Evolutionary conservation across 2,888 invertebrate species (phyloP).

Genomic region (Pteria penguin): DNA sequence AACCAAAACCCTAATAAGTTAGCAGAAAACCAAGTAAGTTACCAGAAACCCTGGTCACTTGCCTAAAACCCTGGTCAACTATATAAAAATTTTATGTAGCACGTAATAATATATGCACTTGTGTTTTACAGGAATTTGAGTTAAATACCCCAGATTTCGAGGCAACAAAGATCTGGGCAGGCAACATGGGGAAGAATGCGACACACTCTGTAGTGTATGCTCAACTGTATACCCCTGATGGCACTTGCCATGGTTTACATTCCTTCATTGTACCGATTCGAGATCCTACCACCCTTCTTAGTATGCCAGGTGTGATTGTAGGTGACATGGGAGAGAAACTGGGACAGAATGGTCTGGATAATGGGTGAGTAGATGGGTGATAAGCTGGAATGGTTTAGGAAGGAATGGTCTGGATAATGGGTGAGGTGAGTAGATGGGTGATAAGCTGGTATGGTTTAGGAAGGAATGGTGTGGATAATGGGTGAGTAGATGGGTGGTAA

Average conservation of each 20-base stretch:
- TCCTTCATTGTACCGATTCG: constrained; percentile 91
- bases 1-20: too few relatives aligned
- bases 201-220: constrained; percentile 94
- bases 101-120: too few relatives aligned
- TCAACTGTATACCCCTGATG: constrained; percentile 90
- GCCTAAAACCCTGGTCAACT: too few relatives aligned
- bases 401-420: too few relatives aligned
- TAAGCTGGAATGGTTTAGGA: too few relatives aligned
- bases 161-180: constrained; percentile 92
- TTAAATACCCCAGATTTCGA: constrained; percentile 88
- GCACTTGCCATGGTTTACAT: constrained; percentile 91
- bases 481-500: too few relatives aligned
- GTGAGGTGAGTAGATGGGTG: too few relatives aligned
- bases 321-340: constrained; percentile 96
- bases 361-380: constrained; percentile 85
- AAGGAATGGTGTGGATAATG: too few relatives aligned
- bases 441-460: too few relatives aligned
- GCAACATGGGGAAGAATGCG: constrained; percentile 86
- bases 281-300: constrained; percentile 68
- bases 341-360: constrained; percentile 94
- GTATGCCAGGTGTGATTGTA: constrained; percentile 87
- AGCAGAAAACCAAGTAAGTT: too few relatives aligned
- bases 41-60: too few relatives aligned
- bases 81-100: too few relatives aligned
- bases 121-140: constrained; percentile 83